Percentiles rank a stretch among this genome's conserved stretches.
phyloP scores from a whole-genome alignment of 2,888 invertebrate species.

The Amiota communis region DNA sequence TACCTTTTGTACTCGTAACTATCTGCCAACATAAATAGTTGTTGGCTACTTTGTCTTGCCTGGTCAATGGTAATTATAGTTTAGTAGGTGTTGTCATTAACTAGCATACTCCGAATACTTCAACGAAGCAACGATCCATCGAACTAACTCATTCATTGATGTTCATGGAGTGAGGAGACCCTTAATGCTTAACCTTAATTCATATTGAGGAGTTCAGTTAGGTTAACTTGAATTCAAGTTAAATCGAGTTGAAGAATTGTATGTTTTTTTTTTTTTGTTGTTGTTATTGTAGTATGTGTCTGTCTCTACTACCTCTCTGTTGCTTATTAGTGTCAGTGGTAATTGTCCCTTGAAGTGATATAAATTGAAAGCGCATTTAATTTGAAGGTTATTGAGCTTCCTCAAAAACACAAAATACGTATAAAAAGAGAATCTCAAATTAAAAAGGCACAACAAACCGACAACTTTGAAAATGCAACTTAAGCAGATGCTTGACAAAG shows the following conservation, averaged over 20 bases:
- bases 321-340: conserved; percentile 29
- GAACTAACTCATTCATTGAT: not conserved
- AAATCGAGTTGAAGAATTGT: not conserved
- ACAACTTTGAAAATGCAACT: not conserved
- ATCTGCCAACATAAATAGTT: no score
- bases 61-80: conserved; percentile 22
- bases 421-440: not conserved
- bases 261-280: not conserved
- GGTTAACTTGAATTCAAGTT: not conserved
- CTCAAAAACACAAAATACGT: not conserved
- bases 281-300: conserved; percentile 2
- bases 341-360: conserved; percentile 27
- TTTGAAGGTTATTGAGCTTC: conserved; percentile 22
- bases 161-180: conserved; percentile 11
- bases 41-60: not conserved
- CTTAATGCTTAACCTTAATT: conserved; percentile 4
- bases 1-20: no score
- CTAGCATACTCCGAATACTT: conserved; percentile 21
- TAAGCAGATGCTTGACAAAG: conserved; percentile 4
- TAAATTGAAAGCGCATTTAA: conserved; percentile 29
- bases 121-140: not conserved
- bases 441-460: not conserved
- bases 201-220: not conserved
- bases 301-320: not conserved
- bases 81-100: conserved; percentile 31